These are phyloP conservation scores for Ornithoptera priamus DNA, from an alignment of 2,888 invertebrate genomes.

Conservation along the genomic window DNA sequence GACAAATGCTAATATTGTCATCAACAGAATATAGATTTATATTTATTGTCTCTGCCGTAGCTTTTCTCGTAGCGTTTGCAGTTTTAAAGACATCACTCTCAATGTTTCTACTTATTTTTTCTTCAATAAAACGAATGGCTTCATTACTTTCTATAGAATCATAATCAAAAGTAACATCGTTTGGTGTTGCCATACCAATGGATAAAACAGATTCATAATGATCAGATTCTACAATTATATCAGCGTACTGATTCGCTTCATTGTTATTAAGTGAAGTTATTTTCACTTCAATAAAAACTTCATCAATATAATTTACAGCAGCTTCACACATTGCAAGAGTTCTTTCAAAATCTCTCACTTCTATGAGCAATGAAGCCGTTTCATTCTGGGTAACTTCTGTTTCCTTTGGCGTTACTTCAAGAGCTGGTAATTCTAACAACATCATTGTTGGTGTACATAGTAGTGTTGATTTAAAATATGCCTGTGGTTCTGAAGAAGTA, in stretches of 20 bases:
- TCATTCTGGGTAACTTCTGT: not conserved
- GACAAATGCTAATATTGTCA: not conserved
- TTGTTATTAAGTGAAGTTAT: not conserved
- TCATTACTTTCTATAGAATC: not conserved
- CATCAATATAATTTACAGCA: not conserved
- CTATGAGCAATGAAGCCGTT: conserved; percentile 2
- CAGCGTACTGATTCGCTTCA: conserved; percentile 2
- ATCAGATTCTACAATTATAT: not conserved
- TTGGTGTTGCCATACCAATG: not conserved
- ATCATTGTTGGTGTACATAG: conserved; percentile 5
- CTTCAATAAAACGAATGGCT: not conserved
- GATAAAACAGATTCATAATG: not conserved
- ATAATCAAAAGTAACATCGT: not conserved
- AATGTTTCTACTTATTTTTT: not conserved
- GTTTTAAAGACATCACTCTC: not conserved
- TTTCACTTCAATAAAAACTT: conserved; percentile 1
- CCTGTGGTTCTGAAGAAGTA: not conserved
- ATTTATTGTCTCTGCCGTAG: not conserved
- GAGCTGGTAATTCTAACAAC: not conserved
- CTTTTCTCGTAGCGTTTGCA: not conserved
- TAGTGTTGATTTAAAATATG: not conserved
- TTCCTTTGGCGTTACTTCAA: conserved; percentile 2
- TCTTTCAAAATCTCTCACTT: conserved; percentile 8
- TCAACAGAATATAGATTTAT: conserved; percentile 1
- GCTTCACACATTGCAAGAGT: conserved; percentile 4